These are phyloP conservation scores for Callitettix versicolor DNA, from an alignment of 1,140 invertebrate species.

Conservation along the genomic window DNA sequence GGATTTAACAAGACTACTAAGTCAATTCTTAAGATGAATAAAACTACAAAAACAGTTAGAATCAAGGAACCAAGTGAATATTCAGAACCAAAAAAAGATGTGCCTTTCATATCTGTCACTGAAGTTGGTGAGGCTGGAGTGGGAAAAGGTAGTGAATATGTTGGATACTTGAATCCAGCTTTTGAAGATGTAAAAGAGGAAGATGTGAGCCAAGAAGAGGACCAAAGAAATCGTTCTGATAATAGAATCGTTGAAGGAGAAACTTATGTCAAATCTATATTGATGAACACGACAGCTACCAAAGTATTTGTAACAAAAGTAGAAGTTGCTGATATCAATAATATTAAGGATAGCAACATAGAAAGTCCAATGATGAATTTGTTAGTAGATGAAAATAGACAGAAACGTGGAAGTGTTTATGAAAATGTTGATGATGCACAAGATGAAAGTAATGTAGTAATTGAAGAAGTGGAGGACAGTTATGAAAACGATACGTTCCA, in stretches of 20 bases:
- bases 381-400: background rate
- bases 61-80: slow-evolving; percentile 10
- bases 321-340: slow-evolving; percentile 8
- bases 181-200: slow-evolving; percentile 28
- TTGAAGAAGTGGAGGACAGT: slow-evolving; percentile 21
- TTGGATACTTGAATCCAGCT: slow-evolving; percentile 36
- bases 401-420: slow-evolving; percentile 23
- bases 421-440: slow-evolving; percentile 25
- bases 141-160: slow-evolving; percentile 11
- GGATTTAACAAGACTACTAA: slow-evolving; percentile 14
- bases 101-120: slow-evolving; percentile 19
- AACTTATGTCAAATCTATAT: slow-evolving; percentile 5
- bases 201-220: slow-evolving; percentile 23
- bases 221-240: slow-evolving; percentile 23
- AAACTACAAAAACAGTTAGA: slow-evolving; percentile 13
- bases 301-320: slow-evolving; percentile 14
- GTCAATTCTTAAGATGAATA: slow-evolving; percentile 9
- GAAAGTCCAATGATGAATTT: background rate
- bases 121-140: slow-evolving; percentile 15
- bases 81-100: slow-evolving; percentile 14
- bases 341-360: background rate
- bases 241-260: slow-evolving; percentile 11
- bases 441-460: slow-evolving; percentile 10
- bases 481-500: slow-evolving; percentile 38
- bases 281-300: background rate